These are phyloP conservation scores for Apodemia zela DNA, from an alignment of 2,888 invertebrate genomes.

Conservation along the genomic window DNA sequence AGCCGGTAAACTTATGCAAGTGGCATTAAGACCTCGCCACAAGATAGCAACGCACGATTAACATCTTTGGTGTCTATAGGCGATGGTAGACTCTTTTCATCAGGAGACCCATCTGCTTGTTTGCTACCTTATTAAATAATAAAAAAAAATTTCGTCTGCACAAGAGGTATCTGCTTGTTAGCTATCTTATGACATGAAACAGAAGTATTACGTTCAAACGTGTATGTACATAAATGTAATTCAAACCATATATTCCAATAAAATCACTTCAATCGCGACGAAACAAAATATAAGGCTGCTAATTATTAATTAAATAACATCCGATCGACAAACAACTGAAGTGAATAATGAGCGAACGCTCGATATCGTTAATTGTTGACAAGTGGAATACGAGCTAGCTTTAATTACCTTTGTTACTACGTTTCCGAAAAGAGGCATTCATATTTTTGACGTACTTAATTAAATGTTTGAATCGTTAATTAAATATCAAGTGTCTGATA, in stretches of 20 bases:
- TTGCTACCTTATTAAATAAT: too few species aligned
- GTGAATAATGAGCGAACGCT: constrained; percentile 18
- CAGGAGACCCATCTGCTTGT: too few species aligned
- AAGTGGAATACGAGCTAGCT: constrained; percentile 19
- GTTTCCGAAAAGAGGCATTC: constrained; percentile 1
- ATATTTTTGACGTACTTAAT: constrained; percentile 11
- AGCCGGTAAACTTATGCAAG: too few species aligned
- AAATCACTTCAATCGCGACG: constrained; percentile 8
- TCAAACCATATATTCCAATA: constrained; percentile 1
- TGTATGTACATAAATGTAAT: neutral
- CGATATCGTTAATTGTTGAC: constrained; percentile 17
- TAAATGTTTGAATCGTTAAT: constrained; percentile 6
- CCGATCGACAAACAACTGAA: constrained; percentile 16
- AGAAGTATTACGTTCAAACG: too few species aligned
- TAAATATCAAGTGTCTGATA: constrained; percentile 3
- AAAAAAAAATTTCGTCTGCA: too few species aligned
- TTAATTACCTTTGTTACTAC: constrained; percentile 18
- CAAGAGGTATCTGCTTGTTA: too few species aligned
- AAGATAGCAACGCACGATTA: too few species aligned
- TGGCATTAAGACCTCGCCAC: too few species aligned
- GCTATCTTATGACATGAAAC: too few species aligned
- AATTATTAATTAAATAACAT: constrained; percentile 21
- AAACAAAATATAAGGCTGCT: constrained; percentile 19
- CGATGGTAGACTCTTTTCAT: too few species aligned
- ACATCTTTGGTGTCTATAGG: too few species aligned